These are phyloP conservation scores for Drosophila hydei DNA, from an alignment of 1,140 invertebrate species.

Conservation along the genomic window DNA sequence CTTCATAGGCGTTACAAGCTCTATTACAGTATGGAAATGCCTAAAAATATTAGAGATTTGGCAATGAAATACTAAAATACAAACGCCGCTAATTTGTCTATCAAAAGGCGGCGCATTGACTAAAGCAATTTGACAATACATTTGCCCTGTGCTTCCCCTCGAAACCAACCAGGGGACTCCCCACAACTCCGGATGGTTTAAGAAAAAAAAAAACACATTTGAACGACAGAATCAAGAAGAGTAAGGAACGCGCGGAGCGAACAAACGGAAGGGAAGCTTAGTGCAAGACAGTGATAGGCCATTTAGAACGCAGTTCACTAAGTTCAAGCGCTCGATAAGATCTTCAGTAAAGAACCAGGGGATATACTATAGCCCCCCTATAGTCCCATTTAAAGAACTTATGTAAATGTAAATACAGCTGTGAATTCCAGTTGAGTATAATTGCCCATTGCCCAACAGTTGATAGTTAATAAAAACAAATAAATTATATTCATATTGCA, in stretches of 20 bases:
- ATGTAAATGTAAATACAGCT: slow-evolving; percentile 10
- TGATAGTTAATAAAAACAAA: neutral
- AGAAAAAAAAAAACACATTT: slow-evolving; percentile 11
- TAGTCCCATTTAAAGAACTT: neutral
- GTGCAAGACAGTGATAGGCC: slow-evolving; percentile 12
- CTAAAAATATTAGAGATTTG: slow-evolving; percentile 29
- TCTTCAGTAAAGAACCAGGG: slow-evolving; percentile 5
- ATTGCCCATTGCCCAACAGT: neutral
- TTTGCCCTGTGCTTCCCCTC: slow-evolving; percentile 62
- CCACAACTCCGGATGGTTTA: slow-evolving; percentile 33
- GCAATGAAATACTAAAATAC: slow-evolving; percentile 44
- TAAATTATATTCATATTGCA: neutral
- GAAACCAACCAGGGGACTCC: slow-evolving; percentile 61
- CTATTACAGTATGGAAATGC: slow-evolving; percentile 1
- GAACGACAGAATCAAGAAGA: neutral
- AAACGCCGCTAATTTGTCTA: slow-evolving; percentile 72
- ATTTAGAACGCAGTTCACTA: slow-evolving; percentile 11
- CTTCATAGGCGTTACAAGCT: slow-evolving; percentile 4
- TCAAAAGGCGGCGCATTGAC: slow-evolving; percentile 57
- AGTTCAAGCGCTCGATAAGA: slow-evolving; percentile 7
- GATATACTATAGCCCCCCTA: neutral
- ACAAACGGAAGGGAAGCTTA: neutral
- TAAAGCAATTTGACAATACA: slow-evolving; percentile 68
- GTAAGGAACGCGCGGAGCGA: neutral
- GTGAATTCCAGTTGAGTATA: neutral